Evolutionary conservation across 23 tunicate genomes (phyloP), one percentile per base, ranked within the genome.

Genomic region (Trididemnum clinides): DNA sequence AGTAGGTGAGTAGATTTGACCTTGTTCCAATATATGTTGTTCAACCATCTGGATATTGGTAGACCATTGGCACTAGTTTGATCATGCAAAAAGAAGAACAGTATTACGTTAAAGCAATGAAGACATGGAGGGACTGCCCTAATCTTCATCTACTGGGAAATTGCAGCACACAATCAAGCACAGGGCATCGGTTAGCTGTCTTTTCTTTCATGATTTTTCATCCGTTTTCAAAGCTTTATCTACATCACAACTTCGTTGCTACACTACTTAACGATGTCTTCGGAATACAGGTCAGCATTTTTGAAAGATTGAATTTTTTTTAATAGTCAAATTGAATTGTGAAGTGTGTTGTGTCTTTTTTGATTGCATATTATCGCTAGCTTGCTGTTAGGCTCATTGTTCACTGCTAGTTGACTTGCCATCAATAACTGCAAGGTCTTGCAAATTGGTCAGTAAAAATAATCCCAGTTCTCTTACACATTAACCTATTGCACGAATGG

Each of bases 181-280:
- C 58, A 23, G 63, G 84, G 20, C 21, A 87, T 34, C 86, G 74
- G n/a, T 64, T 97, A 20, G 95, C 99, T 31, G 90, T 97, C 31
- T 97, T 97, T 82, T 97, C 99, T 1, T 97, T 97, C 33, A 82
- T 97, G 76, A 75, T 97, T 6, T 78, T 51, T 29, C 78, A 85
- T 49, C 89, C 84, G 10, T 72, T 78, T 15, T 57, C 91, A 0
- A 66, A 83, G 15, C 71, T 62, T 0, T 92, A 92, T 82, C 79
- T 97, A 1, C 99, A 97, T 85, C 90, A 97, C 85, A 97, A 97
- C 77, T 97, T 64, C 71, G 97, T 97, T 4, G 76, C 99, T 35
- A 91, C 97, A 15, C 72, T 93, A 2, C 58, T 97, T 32, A 97
- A 97, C 70, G 99, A 97, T 44, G 25, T 97, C 15, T 97, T 97